A percentile compares a stretch with the other conserved stretches of the same genome.
phyloP scores from a whole-genome alignment of 2,113 vertebrate genomes.

The Anolis carolinensis region DNA sequence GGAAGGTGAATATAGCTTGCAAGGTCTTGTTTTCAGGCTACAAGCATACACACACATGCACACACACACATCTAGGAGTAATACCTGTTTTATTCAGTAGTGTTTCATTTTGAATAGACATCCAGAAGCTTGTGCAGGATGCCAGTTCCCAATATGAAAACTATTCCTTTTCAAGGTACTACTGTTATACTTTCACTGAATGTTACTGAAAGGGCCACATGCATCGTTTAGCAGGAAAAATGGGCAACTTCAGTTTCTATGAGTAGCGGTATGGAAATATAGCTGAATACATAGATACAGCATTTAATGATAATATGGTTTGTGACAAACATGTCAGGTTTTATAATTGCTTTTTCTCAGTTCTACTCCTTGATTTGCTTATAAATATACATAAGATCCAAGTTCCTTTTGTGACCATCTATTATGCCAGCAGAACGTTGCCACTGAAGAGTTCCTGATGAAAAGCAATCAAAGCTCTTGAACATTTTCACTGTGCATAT shows the following conservation, averaged over 20 bases:
- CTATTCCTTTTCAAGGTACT: background rate
- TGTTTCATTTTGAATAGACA: background rate
- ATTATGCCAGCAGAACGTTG: conserved; percentile 17
- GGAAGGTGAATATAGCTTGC: too few relatives aligned
- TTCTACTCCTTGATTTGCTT: conserved; percentile 11
- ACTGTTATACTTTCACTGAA: background rate
- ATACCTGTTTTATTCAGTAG: background rate
- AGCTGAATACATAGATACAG: conserved; percentile 15
- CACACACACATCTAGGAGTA: background rate
- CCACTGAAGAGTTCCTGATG: conserved; percentile 33
- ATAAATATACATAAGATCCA: conserved; percentile 23
- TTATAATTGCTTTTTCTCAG: background rate
- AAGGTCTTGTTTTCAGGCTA: background rate
- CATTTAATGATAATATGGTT: conserved; percentile 6
- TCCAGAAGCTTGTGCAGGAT: too few relatives aligned
- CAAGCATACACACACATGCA: background rate
- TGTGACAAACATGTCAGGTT: conserved; percentile 19
- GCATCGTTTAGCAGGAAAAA: background rate
- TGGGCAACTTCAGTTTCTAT: background rate
- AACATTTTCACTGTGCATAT: background rate
- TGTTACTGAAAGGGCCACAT: background rate
- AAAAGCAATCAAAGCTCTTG: conserved; percentile 11
- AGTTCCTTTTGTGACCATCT: conserved; percentile 25
- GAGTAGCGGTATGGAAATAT: background rate
- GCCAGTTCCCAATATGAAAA: background rate